Evolutionary conservation across 53 echinoderm and acorn worm genomes (phyloP).

Genomic region (Paracentrotus lividus): DNA sequence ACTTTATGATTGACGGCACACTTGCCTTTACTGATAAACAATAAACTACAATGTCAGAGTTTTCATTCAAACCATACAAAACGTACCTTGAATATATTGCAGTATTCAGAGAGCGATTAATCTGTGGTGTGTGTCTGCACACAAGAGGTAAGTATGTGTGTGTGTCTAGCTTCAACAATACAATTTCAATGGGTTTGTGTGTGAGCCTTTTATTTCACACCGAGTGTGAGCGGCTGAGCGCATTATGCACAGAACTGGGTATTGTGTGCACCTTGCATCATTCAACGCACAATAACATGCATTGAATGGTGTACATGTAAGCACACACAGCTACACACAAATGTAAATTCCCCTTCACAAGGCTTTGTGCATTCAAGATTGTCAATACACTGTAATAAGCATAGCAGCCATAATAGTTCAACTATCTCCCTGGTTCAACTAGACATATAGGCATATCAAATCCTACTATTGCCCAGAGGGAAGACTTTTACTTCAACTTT

Average conservation of each 20-base stretch:
- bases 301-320: not conserved
- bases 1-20: too few species aligned
- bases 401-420: not conserved
- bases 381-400: not conserved
- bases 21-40: too few species aligned
- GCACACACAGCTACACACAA: not conserved
- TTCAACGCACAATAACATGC: not conserved
- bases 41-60: too few species aligned
- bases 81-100: not conserved
- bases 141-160: not conserved
- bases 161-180: not conserved
- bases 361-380: constrained; percentile 21
- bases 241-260: constrained; percentile 5
- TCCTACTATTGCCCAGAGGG: not conserved
- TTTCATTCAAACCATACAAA: not conserved
- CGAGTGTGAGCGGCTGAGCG: constrained; percentile 20
- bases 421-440: not conserved
- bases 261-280: not conserved
- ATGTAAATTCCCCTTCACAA: not conserved
- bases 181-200: not conserved
- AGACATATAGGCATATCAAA: not conserved
- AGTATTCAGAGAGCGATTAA: not conserved
- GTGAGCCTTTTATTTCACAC: constrained; percentile 33
- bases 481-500: not conserved
- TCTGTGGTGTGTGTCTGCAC: too few species aligned